Evolutionary conservation across 1,140 invertebrate species (phyloP), one percentile per base, ranked within the genome.

Genomic region (Campoletis sonorensis): DNA sequence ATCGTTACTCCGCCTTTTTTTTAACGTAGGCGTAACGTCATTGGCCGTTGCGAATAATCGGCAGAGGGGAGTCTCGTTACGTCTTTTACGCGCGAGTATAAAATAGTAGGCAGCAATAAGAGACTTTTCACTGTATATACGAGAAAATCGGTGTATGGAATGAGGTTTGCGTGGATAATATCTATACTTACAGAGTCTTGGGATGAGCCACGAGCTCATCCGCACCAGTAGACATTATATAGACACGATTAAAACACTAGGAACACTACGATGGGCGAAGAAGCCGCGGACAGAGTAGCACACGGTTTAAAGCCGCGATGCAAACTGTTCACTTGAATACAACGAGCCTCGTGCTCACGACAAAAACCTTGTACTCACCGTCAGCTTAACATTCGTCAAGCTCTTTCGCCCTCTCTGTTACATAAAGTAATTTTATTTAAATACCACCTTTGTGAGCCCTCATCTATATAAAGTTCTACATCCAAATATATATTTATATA

Each of bases 361-460:
- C 26, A 70, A 70, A 70, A 70, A 70, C 67, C 67, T 70, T 70
- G 33, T n/a, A 18, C 67, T 70, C 67, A 67, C 23, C 40, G 67
- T 30, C 67, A 70, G 67, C 67, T 70, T n/a, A 33, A 33, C 67
- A 33, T 33, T 70, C 27, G 67, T 70, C 67, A 70, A 70, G 67
- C 67, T 33, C 67, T 70, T 16, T 70, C 27, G 51, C 75, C 75
- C 73, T 79, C 51, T 80, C 27, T 61, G 73, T 85, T 85, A 82
- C 70, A 84, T 84, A 80, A 83, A 84, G 81, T 87, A 79, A 84
- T 86, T 86, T 87, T 84, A 86, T 84, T 85, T 84, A 85, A 85
- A 86, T 85, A 83, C 61, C 78, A 82, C 78, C 80, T 83, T 80
- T 86, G 72, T 79, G 71, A 64, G 75, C 72, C 79, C 71, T 73